These are phyloP conservation scores for Lacerta bilineata DNA, from an alignment of 2,797 vertebrate species.

Conservation along the genomic window DNA sequence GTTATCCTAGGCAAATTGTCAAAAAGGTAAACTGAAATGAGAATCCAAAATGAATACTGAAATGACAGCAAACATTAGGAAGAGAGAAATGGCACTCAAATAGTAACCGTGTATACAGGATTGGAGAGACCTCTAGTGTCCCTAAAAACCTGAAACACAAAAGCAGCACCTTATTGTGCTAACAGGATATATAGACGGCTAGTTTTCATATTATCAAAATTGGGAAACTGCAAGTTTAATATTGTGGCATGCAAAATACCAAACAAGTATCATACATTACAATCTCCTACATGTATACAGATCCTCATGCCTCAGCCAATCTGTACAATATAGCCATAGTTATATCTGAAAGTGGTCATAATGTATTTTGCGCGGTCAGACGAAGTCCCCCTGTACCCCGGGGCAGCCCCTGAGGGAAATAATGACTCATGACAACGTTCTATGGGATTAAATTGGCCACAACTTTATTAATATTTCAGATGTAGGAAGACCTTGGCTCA, in stretches of 20 bases:
- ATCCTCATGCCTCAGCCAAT: neutral
- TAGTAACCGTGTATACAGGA: slow-evolving; percentile 28
- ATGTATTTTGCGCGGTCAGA: neutral
- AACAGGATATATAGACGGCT: neutral
- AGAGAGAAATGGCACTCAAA: neutral
- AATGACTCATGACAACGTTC: too few relatives aligned
- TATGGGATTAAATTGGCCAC: too few relatives aligned
- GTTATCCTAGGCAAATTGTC: slow-evolving; percentile 68
- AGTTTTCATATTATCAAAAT: neutral
- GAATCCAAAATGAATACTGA: slow-evolving; percentile 61
- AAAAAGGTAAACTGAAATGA: slow-evolving; percentile 67
- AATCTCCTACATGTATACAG: neutral
- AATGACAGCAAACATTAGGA: slow-evolving; percentile 41
- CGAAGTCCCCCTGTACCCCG: too few relatives aligned
- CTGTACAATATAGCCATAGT: neutral
- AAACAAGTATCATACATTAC: neutral
- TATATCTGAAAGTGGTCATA: neutral
- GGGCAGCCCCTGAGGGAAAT: too few relatives aligned
- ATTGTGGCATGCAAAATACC: neutral
- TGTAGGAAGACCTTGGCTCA: too few relatives aligned
- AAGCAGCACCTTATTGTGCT: neutral
- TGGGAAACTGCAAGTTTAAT: too few relatives aligned
- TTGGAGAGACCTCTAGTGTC: slow-evolving; percentile 81
- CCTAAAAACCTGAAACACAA: neutral
- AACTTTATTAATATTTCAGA: too few relatives aligned